Conservation (phyloP, 2,113 vertebrate genomes). For the Psilopsiagon aymara region DNA sequence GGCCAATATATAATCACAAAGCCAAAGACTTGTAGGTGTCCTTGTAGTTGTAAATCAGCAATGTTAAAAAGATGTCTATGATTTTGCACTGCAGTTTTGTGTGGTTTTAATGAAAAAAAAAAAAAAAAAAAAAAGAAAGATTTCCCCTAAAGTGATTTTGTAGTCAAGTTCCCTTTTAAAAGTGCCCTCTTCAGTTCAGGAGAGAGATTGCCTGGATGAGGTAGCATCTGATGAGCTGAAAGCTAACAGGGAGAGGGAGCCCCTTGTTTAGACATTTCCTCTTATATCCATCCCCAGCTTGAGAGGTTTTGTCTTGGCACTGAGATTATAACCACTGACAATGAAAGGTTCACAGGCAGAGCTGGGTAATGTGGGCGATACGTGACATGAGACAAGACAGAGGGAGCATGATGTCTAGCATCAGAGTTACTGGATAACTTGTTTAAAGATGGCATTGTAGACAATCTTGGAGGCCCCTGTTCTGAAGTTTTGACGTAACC, state of each 20-base stretch:
- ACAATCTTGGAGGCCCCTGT: not conserved
- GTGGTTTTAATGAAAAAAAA: not conserved
- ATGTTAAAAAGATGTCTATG: not conserved
- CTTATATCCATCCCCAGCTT: not conserved
- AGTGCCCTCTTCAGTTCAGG: not conserved
- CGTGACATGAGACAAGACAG: not conserved
- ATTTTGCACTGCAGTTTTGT: not conserved
- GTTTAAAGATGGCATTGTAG: not conserved
- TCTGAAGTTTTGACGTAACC: not conserved
- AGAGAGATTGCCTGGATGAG: not conserved
- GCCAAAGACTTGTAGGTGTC: not conserved
- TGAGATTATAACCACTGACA: not conserved
- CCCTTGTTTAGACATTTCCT: not conserved
- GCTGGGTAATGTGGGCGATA: not conserved
- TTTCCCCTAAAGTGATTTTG: not conserved
- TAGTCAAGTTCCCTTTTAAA: not conserved
- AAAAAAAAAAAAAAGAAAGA: not conserved
- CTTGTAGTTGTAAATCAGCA: not conserved
- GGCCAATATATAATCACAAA: not conserved
- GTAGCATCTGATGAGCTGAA: not conserved
- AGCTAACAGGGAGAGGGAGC: not conserved
- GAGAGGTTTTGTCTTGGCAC: not conserved
- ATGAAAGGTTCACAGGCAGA: not conserved
- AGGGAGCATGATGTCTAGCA: accelerated
- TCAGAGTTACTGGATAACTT: not conserved